A percentile compares a stretch with the other conserved stretches of the same genome.
These are phyloP conservation scores for Antheraea yamamai DNA, from an alignment of 2,888 invertebrate genomes.

Conservation along the genomic window DNA sequence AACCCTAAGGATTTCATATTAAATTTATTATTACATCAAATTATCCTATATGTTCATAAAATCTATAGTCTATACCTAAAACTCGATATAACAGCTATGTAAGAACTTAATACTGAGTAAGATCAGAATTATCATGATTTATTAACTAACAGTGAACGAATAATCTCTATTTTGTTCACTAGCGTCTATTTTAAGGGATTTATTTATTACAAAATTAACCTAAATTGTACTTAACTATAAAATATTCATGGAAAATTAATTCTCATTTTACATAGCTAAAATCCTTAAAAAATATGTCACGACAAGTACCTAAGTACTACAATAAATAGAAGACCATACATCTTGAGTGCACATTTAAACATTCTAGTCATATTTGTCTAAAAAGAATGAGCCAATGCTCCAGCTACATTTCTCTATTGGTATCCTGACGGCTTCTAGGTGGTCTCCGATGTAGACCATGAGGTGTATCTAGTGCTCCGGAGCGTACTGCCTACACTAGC, in stretches of 20 bases:
- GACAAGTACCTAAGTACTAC: conserved; percentile 78
- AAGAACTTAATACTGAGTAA: conserved; percentile 79
- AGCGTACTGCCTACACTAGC: conserved; percentile 83
- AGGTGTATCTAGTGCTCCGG: conserved; percentile 80
- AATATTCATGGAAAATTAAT: conserved; percentile 44
- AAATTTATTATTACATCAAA: conserved; percentile 71
- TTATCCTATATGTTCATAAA: conserved; percentile 67
- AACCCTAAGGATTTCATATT: conserved; percentile 74
- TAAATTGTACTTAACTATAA: conserved; percentile 72
- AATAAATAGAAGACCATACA: conserved; percentile 81
- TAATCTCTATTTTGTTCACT: conserved; percentile 57
- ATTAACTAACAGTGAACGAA: conserved; percentile 46
- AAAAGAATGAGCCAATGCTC: conserved; percentile 63
- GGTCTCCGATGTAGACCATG: conserved; percentile 77
- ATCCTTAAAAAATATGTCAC: conserved; percentile 74
- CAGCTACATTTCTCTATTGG: conserved; percentile 71
- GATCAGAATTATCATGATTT: conserved; percentile 64
- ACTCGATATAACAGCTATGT: conserved; percentile 67
- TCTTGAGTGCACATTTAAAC: conserved; percentile 72
- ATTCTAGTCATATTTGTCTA: conserved; percentile 70
- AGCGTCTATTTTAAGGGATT: conserved; percentile 62
- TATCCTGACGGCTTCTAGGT: conserved; percentile 79
- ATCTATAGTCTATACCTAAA: conserved; percentile 55
- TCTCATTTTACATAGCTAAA: conserved; percentile 67
- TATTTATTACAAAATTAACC: conserved; percentile 69